These are phyloP conservation scores for Rana temporaria DNA, from an alignment of 2,113 vertebrate genomes.

Conservation along the genomic window DNA sequence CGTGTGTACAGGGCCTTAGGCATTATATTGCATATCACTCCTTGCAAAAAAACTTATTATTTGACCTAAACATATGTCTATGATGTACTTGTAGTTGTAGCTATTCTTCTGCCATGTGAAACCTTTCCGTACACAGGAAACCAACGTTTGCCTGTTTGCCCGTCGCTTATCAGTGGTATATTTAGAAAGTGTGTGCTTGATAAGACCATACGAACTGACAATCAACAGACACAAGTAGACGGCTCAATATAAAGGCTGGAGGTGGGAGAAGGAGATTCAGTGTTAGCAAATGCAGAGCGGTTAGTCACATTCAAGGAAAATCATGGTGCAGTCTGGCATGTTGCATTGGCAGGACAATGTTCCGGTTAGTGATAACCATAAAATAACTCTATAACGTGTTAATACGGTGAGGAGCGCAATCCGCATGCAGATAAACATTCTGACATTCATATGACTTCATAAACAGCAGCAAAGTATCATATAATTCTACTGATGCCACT, in stretches of 20 bases:
- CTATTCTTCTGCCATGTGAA: not conserved
- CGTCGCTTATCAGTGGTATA: conserved; percentile 25
- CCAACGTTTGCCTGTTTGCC: not conserved
- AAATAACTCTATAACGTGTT: conserved; percentile 73
- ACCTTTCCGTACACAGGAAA: conserved; percentile 3
- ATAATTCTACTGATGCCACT: conserved; percentile 44
- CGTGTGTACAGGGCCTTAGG: too few relatives aligned
- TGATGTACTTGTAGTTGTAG: too few relatives aligned
- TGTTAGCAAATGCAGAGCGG: conserved; percentile 75
- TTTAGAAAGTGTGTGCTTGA: conserved; percentile 38
- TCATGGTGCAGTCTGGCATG: conserved; percentile 67
- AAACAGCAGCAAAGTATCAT: conserved; percentile 19
- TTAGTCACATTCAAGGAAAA: conserved; percentile 71
- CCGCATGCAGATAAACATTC: conserved; percentile 65
- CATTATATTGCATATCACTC: too few relatives aligned
- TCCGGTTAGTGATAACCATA: conserved; percentile 58
- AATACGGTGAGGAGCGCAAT: conserved; percentile 73
- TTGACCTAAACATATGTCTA: too few relatives aligned
- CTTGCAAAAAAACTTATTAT: too few relatives aligned
- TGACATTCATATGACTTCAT: conserved; percentile 39
- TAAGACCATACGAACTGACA: conserved; percentile 51
- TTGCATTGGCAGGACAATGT: conserved; percentile 62
- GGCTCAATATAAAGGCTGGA: conserved; percentile 58
- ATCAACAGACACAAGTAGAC: conserved; percentile 22
- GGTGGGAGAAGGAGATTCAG: conserved; percentile 65